A percentile compares a stretch with the other conserved stretches of the same genome.
Evolutionary conservation across 2,797 vertebrate genomes (phyloP).

Genomic region (Neosilurus mollespiculum): DNA sequence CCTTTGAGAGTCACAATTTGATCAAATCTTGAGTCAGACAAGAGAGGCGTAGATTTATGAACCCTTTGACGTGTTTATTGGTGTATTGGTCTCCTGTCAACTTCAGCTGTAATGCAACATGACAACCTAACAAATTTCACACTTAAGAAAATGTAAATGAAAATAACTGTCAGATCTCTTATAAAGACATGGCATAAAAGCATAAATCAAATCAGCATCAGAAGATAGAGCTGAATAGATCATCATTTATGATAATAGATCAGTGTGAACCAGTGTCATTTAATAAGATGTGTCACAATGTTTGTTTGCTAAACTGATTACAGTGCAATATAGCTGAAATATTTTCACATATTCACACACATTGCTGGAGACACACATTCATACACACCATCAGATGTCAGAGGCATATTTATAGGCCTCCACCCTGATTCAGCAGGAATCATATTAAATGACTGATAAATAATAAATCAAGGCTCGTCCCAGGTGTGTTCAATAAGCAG

Average conservation of each 20-base stretch:
- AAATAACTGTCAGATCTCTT: not conserved
- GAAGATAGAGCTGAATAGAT: not conserved
- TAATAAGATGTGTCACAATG: not conserved
- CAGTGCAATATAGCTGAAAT: slow-evolving; percentile 2
- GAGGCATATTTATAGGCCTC: slow-evolving; percentile 31
- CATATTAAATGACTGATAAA: slow-evolving; percentile 40
- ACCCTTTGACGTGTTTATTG: not conserved
- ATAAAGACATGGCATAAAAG: not conserved
- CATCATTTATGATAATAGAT: not conserved
- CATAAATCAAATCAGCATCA: slow-evolving; percentile 2
- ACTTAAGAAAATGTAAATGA: not conserved
- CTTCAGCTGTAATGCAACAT: not conserved
- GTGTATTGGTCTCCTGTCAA: not conserved
- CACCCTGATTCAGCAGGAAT: slow-evolving; percentile 37
- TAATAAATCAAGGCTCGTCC: slow-evolving; percentile 37
- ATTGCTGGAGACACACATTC: slow-evolving; percentile 23
- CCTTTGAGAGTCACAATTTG: slow-evolving; percentile 29
- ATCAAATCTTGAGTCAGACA: slow-evolving; percentile 39
- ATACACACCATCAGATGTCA: slow-evolving; percentile 23
- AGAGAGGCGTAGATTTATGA: slow-evolving; percentile 24
- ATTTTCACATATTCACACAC: not conserved
- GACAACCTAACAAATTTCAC: not conserved
- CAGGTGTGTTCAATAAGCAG: slow-evolving; percentile 58
- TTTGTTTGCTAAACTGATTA: not conserved
- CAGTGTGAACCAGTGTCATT: not conserved